Base-by-base conservation (phyloP, 1,140 invertebrate species). In the Neodiprion fabricii region DNA sequence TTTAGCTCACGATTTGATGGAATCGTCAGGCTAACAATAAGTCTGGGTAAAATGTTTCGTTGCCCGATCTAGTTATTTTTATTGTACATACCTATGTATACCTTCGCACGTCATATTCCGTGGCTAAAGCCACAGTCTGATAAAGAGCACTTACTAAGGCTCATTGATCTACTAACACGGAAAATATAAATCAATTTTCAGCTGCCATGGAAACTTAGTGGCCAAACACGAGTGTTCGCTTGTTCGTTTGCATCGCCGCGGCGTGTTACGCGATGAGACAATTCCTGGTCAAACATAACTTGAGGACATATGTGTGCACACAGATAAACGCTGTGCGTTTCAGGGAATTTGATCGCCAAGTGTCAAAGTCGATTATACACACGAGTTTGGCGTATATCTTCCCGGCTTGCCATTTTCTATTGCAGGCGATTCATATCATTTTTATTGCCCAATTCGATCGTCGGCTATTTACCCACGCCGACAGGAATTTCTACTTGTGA, bases 131-230 rank as follows among this genome's bases (percentile, higher is more conserved):
- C 53, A 14, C 53, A 61, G 7, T 61, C n/a, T 61, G 53, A 61
- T 61, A 61, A 61, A 61, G 11, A 17, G 53, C 53, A 61, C n/a
- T 61, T 17, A 61, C 53, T 3, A 61, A 61, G 53, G 53, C 53
- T 17, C 53, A 61, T 61, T 61, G 53, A 61, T 61, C n/a, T 61
- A 61, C 53, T 61, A 61, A 82, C 75, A 75, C 77, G 75, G 77
- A 80, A 77, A 79, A 79, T 79, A 78, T 78, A 75, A 86, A 87
- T 85, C 86, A 84, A 86, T 86, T 82, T 79, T 78, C 82, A 80
- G 85, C 87, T 83, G 78, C 80, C 85, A 79, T 74, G 85, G 85
- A 76, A 84, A 86, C 86, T 72, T 74, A 69, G 75, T 48, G 78
- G 67, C 83, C 84, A 87, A 87, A 88, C 85, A 87, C 8, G n/a